phyloP scores from a whole-genome alignment of 2,888 invertebrate genomes.

The Phoronis australis region DNA sequence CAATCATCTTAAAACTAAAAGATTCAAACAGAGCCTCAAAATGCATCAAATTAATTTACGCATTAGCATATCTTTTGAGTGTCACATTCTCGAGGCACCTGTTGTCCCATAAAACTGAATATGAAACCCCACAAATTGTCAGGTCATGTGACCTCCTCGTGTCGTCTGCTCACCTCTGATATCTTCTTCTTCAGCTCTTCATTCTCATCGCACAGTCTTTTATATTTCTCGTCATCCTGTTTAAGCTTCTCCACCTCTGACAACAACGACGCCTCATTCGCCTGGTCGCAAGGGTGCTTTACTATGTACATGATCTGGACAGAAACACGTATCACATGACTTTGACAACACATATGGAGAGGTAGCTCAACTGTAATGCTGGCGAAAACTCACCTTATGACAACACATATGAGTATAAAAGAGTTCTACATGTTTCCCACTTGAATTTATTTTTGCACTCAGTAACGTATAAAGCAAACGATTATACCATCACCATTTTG shows the following conservation, averaged over 20 bases:
- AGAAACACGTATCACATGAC: not conserved
- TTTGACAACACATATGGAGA: not conserved
- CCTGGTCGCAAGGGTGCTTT: conserved; percentile 34
- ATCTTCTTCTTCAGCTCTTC: conserved; percentile 94
- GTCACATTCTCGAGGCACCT: no score
- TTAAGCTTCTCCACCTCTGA: conserved; percentile 52
- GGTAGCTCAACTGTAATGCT: no score
- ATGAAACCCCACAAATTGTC: no score
- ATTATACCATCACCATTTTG: not conserved
- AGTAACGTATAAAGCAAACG: not conserved
- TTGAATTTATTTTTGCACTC: no score
- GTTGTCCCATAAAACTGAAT: no score
- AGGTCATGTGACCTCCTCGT: no score
- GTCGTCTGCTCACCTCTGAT: conserved; percentile 70
- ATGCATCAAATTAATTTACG: no score
- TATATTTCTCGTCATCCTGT: conserved; percentile 92
- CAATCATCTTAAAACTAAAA: no score
- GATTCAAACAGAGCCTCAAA: no score
- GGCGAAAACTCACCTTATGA: not conserved
- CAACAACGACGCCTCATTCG: conserved; percentile 45
- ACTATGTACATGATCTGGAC: conserved; percentile 41
- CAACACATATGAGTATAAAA: not conserved
- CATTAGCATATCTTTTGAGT: no score
- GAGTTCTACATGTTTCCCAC: no score
- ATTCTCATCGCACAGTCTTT: conserved; percentile 87